These are phyloP conservation scores for Tridacna gigas DNA, from an alignment of 2,888 invertebrate species.

Conservation along the genomic window DNA sequence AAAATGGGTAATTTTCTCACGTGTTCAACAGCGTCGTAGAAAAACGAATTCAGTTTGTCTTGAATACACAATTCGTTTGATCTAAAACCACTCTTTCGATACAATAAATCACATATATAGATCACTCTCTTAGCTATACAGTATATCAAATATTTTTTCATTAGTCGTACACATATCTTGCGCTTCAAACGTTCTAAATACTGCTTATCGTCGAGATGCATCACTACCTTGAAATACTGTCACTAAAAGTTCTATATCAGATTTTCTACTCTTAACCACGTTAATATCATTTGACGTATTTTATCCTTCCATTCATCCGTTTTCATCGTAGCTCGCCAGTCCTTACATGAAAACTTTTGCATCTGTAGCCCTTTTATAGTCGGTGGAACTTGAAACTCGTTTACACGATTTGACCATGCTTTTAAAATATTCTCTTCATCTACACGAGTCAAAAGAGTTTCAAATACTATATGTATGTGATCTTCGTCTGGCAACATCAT, in stretches of 20 bases:
- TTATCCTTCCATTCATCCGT: not conserved
- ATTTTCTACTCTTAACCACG: not conserved
- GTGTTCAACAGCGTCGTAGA: not conserved
- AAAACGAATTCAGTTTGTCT: not conserved
- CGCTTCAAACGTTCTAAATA: conserved; percentile 1
- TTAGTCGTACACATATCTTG: not conserved
- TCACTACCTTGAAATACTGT: not conserved
- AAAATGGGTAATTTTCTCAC: not conserved
- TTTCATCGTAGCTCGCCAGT: conserved; percentile 6
- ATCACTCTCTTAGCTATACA: not conserved
- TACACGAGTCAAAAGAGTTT: no score
- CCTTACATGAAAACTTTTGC: not conserved
- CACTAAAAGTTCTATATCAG: not conserved
- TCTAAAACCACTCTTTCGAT: not conserved
- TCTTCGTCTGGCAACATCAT: no score
- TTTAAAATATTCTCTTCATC: no score
- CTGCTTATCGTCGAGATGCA: not conserved
- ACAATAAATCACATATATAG: not conserved
- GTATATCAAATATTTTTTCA: not conserved
- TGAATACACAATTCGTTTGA: not conserved
- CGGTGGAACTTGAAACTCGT: not conserved
- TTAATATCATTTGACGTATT: not conserved
- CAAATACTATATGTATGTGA: no score
- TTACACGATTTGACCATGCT: no score
- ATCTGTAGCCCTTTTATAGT: not conserved